A percentile compares a stretch with the other conserved stretches of the same genome.
phyloP scores from a whole-genome alignment of 2,113 vertebrate species.

The Halichoerus grypus region DNA sequence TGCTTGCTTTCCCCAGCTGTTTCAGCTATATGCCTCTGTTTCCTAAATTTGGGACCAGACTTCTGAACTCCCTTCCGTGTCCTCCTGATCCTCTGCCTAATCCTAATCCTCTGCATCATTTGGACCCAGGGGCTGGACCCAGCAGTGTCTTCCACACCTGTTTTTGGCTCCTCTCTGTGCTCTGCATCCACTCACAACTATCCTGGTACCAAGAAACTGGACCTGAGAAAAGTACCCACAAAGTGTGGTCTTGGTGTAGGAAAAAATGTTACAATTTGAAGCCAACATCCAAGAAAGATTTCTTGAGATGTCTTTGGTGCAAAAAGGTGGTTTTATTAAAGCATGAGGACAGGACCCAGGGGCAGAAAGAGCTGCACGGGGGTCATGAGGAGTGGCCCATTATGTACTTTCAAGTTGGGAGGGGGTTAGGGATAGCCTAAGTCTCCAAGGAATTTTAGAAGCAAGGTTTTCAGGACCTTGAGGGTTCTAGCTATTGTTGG shows the following conservation, averaged over 20 bases:
- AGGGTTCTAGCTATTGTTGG: not conserved
- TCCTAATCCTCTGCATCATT: not conserved
- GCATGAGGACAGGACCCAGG: too few species aligned
- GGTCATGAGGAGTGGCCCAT: too few species aligned
- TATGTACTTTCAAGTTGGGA: too few species aligned
- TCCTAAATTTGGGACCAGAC: not conserved
- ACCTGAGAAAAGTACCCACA: not conserved
- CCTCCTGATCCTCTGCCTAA: not conserved
- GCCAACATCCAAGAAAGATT: too few species aligned
- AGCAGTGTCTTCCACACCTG: not conserved
- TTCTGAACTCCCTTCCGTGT: not conserved
- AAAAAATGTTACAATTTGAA: too few species aligned
- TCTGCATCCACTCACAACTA: not conserved
- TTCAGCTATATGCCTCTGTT: not conserved
- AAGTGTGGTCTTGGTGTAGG: too few species aligned
- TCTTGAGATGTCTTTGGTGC: too few species aligned
- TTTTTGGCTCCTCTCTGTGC: not conserved
- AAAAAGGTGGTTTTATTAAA: too few species aligned
- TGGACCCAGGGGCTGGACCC: not conserved
- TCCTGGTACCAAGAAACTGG: not conserved
- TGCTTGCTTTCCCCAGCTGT: not conserved
- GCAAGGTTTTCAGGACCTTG: not conserved
- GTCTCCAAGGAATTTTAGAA: too few species aligned
- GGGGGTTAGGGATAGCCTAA: too few species aligned
- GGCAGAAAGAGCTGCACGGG: too few species aligned